These are phyloP conservation scores for Apolygus lucorum DNA, from an alignment of 1,140 invertebrate species.

Conservation along the genomic window DNA sequence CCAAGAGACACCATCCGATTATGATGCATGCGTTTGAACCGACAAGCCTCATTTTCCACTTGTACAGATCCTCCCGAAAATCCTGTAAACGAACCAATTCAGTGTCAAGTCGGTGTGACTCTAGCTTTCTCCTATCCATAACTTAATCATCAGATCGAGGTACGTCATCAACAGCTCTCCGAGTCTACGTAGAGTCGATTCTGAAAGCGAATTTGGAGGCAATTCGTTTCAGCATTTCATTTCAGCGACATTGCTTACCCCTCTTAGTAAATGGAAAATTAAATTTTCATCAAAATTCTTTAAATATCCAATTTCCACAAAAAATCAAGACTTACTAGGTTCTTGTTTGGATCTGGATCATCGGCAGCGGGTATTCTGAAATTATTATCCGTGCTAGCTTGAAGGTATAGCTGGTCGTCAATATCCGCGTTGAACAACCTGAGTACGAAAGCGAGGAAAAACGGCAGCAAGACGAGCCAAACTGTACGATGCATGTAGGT, in stretches of 20 bases:
- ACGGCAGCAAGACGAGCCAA: background rate
- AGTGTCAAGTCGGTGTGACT: too few species aligned
- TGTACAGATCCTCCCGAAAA: background rate
- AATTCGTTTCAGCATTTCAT: too few species aligned
- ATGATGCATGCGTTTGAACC: background rate
- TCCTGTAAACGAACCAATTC: background rate
- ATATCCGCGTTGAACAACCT: background rate
- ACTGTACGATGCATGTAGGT: background rate
- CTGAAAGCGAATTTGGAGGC: too few species aligned
- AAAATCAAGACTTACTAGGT: too few species aligned
- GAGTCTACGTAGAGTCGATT: too few species aligned
- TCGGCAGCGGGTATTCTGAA: background rate
- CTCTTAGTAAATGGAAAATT: too few species aligned
- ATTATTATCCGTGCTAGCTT: background rate
- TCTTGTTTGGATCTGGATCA: too few species aligned
- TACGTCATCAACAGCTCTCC: too few species aligned
- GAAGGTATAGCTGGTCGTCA: slow-evolving; percentile 11
- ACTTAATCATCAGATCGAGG: too few species aligned
- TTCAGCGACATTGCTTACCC: too few species aligned
- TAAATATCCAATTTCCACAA: too few species aligned
- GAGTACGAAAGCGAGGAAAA: background rate
- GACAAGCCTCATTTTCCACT: background rate
- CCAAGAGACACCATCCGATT: background rate
- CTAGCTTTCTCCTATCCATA: background rate
- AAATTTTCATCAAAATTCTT: too few species aligned